phyloP scores from a whole-genome alignment of 2,888 invertebrate genomes.

The Branchipolynoe longqiensis region DNA sequence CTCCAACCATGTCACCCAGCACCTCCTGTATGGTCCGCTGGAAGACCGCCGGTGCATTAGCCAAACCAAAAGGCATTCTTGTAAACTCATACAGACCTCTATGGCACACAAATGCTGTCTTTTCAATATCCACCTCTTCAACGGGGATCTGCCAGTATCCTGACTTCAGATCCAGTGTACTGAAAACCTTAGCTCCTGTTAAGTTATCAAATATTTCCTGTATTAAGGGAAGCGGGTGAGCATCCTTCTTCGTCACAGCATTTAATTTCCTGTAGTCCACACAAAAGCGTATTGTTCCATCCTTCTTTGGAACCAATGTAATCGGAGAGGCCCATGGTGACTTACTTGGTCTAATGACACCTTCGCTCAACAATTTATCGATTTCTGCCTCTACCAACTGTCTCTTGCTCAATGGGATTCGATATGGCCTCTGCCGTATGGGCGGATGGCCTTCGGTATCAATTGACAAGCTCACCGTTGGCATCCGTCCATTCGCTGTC shows the following conservation, averaged over 20 bases:
- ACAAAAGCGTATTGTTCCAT: constrained; percentile 60
- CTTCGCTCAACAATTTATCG: constrained; percentile 29
- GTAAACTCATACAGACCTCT: constrained; percentile 61
- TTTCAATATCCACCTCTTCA: constrained; percentile 41
- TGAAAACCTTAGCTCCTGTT: constrained; percentile 56
- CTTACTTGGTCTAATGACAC: not conserved
- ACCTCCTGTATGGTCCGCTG: constrained; percentile 61
- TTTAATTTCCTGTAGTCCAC: no score
- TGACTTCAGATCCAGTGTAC: constrained; percentile 61
- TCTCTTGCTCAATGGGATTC: no score
- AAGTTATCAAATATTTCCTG: constrained; percentile 65
- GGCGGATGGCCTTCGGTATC: no score
- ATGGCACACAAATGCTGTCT: constrained; percentile 63
- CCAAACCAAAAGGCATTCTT: constrained; percentile 64
- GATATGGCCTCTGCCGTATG: no score
- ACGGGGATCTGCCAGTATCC: constrained; percentile 64
- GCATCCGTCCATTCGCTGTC: constrained; percentile 8
- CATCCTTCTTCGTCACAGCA: constrained; percentile 32
- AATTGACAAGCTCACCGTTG: not conserved
- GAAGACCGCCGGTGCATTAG: constrained; percentile 62
- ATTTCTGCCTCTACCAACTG: constrained; percentile 7
- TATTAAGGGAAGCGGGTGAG: constrained; percentile 58
- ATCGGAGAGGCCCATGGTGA: constrained; percentile 54
- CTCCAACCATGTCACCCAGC: constrained; percentile 39
- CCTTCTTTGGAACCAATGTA: constrained; percentile 42